Percentiles rank a stretch among this genome's conserved stretches.
phyloP scores from a whole-genome alignment of 2,888 invertebrate species.

The Mycalesis mineus region DNA sequence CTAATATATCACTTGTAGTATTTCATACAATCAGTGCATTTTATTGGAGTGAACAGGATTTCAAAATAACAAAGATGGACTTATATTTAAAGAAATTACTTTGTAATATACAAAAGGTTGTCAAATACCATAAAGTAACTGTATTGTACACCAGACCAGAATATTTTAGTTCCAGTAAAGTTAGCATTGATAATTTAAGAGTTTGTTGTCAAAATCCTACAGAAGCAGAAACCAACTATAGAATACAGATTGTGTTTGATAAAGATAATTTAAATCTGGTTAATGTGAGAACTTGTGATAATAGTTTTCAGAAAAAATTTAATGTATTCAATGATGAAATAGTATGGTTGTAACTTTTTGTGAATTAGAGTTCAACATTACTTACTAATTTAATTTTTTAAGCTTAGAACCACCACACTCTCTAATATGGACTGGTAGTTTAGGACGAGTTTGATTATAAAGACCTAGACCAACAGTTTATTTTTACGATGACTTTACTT shows the following conservation, averaged over 20 bases:
- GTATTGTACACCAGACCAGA: slow-evolving; percentile 74
- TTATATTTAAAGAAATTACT: slow-evolving; percentile 66
- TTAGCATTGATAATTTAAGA: slow-evolving; percentile 42
- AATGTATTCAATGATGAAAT: slow-evolving; percentile 33
- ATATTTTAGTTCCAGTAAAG: slow-evolving; percentile 68
- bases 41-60: slow-evolving; percentile 74
- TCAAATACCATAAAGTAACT: slow-evolving; percentile 67
- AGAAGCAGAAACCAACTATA: slow-evolving; percentile 53
- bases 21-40: slow-evolving; percentile 70
- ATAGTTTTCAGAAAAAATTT: slow-evolving; percentile 35
- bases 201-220: slow-evolving; percentile 39
- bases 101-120: slow-evolving; percentile 58
- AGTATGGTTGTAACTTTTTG: slow-evolving; percentile 24
- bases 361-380: neutral
- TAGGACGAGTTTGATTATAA: no score
- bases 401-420: no score
- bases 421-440: no score
- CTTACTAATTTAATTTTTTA: neutral
- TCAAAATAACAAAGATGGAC: slow-evolving; percentile 70
- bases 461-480: no score
- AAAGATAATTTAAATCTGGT: slow-evolving; percentile 33
- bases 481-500: no score
- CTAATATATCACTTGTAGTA: slow-evolving; percentile 58
- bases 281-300: slow-evolving; percentile 37
- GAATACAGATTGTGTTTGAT: slow-evolving; percentile 46